Conservation (phyloP, 2,797 vertebrate genomes). For the Sebastiscus tertius region DNA sequence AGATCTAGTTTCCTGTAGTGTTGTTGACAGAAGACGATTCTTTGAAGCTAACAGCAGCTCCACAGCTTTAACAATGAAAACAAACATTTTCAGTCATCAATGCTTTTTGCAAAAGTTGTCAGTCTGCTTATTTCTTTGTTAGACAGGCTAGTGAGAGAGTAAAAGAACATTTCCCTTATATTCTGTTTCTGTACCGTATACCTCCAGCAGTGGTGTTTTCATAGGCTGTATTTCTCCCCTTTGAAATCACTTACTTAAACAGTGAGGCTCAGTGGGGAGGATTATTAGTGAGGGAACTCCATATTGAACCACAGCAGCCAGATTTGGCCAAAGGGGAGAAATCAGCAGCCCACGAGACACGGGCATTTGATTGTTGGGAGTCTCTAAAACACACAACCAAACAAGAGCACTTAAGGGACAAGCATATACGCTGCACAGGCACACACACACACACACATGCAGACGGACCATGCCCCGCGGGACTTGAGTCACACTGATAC, state of each 20-base stretch:
- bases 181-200: neutral
- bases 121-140: neutral
- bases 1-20: neutral
- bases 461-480: slow-evolving; percentile 50
- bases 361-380: slow-evolving; percentile 32
- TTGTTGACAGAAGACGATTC: neutral
- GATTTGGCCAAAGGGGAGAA: slow-evolving; percentile 54
- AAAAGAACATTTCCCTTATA: neutral
- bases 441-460: slow-evolving; percentile 46
- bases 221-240: slow-evolving; percentile 10
- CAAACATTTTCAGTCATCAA: neutral
- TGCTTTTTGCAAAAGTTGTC: neutral
- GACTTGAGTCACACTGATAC: slow-evolving; percentile 64
- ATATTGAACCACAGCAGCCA: slow-evolving; percentile 62
- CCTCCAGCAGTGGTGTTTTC: slow-evolving; percentile 1
- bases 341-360: slow-evolving; percentile 46
- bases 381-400: slow-evolving; percentile 56
- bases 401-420: slow-evolving; percentile 52
- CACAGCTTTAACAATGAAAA: neutral
- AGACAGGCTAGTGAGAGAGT: neutral
- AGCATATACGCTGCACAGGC: neutral
- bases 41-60: neutral
- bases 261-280: slow-evolving; percentile 35
- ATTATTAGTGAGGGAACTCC: slow-evolving; percentile 51
- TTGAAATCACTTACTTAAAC: slow-evolving; percentile 47